Conservation (phyloP, 2,797 vertebrate genomes). For the Sebastes nivosus region DNA sequence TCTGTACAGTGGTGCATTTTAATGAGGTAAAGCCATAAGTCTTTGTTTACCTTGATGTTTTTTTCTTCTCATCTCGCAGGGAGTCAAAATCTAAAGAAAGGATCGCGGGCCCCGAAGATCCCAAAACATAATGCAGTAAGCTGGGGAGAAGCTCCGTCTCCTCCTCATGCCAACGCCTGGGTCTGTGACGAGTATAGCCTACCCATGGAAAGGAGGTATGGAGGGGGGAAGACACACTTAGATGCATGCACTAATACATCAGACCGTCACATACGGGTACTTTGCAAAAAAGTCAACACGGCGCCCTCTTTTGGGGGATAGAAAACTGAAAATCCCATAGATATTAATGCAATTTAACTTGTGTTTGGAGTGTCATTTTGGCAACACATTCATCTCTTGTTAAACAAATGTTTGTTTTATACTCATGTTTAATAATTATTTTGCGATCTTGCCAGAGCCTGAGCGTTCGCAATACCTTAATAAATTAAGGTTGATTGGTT, state of each 20-base stretch:
- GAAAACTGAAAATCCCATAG: too few species aligned
- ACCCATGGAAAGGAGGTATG: slow-evolving; percentile 87
- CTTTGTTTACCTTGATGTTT: slow-evolving; percentile 32
- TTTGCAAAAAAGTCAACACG: too few species aligned
- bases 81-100: slow-evolving; percentile 94
- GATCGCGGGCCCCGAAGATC: slow-evolving; percentile 85
- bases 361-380: too few species aligned
- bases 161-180: slow-evolving; percentile 86
- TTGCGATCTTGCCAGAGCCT: too few species aligned
- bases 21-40: slow-evolving; percentile 15
- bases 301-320: too few species aligned
- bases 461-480: too few species aligned
- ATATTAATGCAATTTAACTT: too few species aligned
- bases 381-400: too few species aligned
- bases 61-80: slow-evolving; percentile 75
- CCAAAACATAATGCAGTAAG: slow-evolving; percentile 89
- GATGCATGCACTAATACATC: background rate
- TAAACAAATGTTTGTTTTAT: too few species aligned
- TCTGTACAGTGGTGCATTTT: slow-evolving; percentile 3
- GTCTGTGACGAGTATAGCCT: slow-evolving; percentile 89
- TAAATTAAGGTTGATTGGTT: too few species aligned
- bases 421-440: too few species aligned
- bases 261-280: too few species aligned
- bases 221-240: background rate
- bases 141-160: slow-evolving; percentile 89